Evolutionary conservation across 2,113 vertebrate species (phyloP).

Genomic region (Plecotus auritus): DNA sequence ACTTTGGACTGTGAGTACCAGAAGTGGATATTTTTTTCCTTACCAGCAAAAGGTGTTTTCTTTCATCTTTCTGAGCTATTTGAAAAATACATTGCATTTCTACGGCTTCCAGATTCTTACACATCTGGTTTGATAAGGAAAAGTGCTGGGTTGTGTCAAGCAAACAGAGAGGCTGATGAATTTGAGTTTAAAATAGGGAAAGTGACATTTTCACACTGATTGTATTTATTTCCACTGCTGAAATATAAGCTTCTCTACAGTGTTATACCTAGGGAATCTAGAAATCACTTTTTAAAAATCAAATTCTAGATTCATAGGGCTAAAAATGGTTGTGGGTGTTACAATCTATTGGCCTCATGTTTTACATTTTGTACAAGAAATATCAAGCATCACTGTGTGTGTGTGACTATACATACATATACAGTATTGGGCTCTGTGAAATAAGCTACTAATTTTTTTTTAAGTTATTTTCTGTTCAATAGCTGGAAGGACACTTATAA

Average conservation of each 20-base stretch:
- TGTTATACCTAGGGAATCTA: neutral
- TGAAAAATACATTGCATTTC: neutral
- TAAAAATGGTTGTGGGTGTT: neutral
- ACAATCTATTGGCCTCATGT: neutral
- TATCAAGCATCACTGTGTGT: neutral
- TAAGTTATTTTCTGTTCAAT: neutral
- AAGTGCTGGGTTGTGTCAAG: neutral
- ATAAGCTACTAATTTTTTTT: neutral
- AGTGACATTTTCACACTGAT: neutral
- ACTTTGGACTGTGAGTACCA: neutral
- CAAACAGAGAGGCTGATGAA: neutral
- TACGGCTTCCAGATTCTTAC: neutral
- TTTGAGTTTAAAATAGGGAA: neutral
- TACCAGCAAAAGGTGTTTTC: neutral
- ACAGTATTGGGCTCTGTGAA: neutral
- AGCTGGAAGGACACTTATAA: neutral
- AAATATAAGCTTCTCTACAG: neutral
- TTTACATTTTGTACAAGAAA: neutral
- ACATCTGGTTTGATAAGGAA: neutral
- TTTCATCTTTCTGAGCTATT: neutral
- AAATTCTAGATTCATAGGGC: neutral
- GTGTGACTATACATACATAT: neutral
- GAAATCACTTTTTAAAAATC: neutral
- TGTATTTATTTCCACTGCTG: neutral
- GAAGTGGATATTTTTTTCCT: neutral